These are phyloP conservation scores for Phalacrocorax aristotelis DNA, from an alignment of 2,113 vertebrate genomes.

Conservation along the genomic window DNA sequence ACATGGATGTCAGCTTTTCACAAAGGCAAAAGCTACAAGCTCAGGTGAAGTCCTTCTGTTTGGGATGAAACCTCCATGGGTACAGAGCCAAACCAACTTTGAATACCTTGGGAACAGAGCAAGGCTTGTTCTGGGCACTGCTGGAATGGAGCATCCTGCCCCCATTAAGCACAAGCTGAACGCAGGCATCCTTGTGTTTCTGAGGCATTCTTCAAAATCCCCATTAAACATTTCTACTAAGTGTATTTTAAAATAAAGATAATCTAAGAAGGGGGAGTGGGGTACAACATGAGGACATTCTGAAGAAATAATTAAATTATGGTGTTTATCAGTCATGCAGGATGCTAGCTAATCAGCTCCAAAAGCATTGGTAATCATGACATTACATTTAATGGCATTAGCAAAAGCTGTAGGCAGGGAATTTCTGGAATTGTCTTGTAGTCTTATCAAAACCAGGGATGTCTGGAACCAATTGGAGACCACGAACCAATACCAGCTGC, in stretches of 20 bases:
- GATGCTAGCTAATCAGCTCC: conserved; percentile 39
- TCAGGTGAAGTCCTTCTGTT: not conserved
- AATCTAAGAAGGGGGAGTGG: not conserved
- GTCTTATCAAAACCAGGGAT: conserved; percentile 62
- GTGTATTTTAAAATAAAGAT: not conserved
- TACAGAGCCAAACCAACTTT: not conserved
- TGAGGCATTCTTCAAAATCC: not conserved
- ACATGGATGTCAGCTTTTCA: not conserved
- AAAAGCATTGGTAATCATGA: not conserved
- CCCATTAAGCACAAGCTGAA: not conserved
- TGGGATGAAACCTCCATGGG: not conserved
- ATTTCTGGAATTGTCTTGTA: conserved; percentile 44
- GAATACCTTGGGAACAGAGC: not conserved
- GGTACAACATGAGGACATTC: not conserved
- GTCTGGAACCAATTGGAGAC: conserved; percentile 59
- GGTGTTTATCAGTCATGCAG: conserved; percentile 1
- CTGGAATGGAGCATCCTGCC: not conserved
- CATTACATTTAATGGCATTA: conserved; percentile 45
- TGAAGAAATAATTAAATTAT: conserved; percentile 30
- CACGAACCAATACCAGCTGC: conserved; percentile 45
- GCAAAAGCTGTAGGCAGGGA: conserved; percentile 44
- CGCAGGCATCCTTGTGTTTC: not conserved
- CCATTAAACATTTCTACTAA: not conserved
- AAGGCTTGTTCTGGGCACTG: not conserved
- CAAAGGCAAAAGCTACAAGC: conserved; percentile 8